A percentile compares a stretch with the other conserved stretches of the same genome.
Evolutionary conservation across 1,140 invertebrate species (phyloP).

Genomic region (Zophobas atratus): DNA sequence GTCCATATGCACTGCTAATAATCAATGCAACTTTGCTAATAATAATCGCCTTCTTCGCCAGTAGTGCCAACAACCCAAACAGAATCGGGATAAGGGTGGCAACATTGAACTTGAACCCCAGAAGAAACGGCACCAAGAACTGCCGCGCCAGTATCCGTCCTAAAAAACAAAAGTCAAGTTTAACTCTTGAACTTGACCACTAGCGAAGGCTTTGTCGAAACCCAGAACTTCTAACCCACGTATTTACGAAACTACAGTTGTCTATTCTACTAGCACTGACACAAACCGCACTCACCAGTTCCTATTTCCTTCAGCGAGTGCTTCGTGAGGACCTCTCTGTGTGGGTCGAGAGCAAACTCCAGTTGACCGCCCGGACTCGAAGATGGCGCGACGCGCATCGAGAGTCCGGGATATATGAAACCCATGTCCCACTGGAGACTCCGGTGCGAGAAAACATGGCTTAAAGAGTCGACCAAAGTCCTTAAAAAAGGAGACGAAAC

Average conservation of each 20-base stretch:
- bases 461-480: slow-evolving; percentile 78
- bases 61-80: slow-evolving; percentile 77
- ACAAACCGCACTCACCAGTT: slow-evolving; percentile 66
- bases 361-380: slow-evolving; percentile 74
- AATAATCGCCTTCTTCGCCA: slow-evolving; percentile 82
- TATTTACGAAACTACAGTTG: not conserved
- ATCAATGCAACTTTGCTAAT: slow-evolving; percentile 81
- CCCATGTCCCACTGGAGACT: slow-evolving; percentile 81
- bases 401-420: slow-evolving; percentile 78
- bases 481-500: slow-evolving; percentile 57
- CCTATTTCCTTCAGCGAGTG: slow-evolving; percentile 68
- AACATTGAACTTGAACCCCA: slow-evolving; percentile 84
- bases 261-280: not conserved
- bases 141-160: slow-evolving; percentile 78
- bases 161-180: slow-evolving; percentile 67
- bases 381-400: slow-evolving; percentile 79
- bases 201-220: not conserved
- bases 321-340: slow-evolving; percentile 68
- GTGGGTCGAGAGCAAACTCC: slow-evolving; percentile 81
- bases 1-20: slow-evolving; percentile 77
- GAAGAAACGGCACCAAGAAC: slow-evolving; percentile 79
- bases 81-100: slow-evolving; percentile 80
- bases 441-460: slow-evolving; percentile 78
- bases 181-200: slow-evolving; percentile 15
- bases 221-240: not conserved